Conservation (phyloP, 2,888 invertebrate genomes). For the Troides oblongomaculatus region DNA sequence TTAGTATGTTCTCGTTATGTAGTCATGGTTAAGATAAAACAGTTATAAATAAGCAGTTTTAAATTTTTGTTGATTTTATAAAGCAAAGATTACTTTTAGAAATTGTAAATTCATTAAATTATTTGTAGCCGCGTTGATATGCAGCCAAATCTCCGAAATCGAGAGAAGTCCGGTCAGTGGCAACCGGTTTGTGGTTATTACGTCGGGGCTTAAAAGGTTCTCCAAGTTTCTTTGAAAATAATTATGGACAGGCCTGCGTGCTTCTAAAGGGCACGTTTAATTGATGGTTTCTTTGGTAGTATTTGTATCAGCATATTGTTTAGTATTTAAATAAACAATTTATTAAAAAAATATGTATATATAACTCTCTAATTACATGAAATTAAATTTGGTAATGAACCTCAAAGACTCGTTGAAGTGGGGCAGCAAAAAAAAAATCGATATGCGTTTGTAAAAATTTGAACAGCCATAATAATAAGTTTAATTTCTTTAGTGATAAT, state of each 20-base stretch:
- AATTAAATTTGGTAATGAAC: neutral
- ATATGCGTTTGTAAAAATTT: neutral
- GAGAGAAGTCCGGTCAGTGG: slow-evolving; percentile 48
- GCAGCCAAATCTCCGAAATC: slow-evolving; percentile 38
- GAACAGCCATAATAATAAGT: neutral
- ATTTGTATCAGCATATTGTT: neutral
- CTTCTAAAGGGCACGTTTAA: neutral
- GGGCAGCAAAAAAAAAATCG: neutral
- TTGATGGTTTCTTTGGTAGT: neutral
- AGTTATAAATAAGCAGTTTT: neutral
- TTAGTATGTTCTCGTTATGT: neutral
- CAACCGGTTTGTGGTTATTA: slow-evolving; percentile 70
- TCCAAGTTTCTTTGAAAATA: slow-evolving; percentile 30
- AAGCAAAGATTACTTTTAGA: slow-evolving; percentile 7
- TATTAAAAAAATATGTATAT: too few species aligned
- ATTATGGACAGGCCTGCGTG: slow-evolving; percentile 9
- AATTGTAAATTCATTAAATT: slow-evolving; percentile 18
- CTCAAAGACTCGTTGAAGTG: neutral
- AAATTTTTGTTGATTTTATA: neutral
- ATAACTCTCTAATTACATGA: too few species aligned
- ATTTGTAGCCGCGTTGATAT: slow-evolving; percentile 30
- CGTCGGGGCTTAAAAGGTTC: slow-evolving; percentile 48
- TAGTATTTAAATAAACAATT: too few species aligned
- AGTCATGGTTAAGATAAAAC: neutral
- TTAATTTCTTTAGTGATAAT: neutral